These are phyloP conservation scores for Ophioderma brevispina DNA, from an alignment of 35 echinoderm and acorn worm genomes.

Conservation along the genomic window DNA sequence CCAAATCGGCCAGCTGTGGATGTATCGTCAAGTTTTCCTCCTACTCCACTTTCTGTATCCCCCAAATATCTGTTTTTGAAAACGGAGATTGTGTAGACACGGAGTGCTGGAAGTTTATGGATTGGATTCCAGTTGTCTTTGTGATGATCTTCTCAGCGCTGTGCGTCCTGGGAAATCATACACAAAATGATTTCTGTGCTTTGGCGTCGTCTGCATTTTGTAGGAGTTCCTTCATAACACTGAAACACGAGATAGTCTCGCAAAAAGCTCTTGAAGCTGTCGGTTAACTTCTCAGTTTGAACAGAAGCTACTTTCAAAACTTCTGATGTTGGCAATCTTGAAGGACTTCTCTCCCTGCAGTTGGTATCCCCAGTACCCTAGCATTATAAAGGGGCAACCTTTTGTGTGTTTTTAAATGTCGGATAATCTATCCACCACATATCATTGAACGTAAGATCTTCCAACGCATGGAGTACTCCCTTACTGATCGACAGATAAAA, in stretches of 20 bases:
- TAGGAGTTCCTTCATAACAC: constrained; percentile 76
- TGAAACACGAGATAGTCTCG: constrained; percentile 50
- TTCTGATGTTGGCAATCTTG: constrained; percentile 8
- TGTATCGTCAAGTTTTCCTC: constrained; percentile 52
- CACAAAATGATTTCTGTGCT: constrained; percentile 68
- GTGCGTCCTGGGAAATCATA: constrained; percentile 61
- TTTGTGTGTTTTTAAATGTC: constrained; percentile 13
- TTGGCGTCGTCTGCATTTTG: constrained; percentile 90
- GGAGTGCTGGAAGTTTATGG: constrained; percentile 44
- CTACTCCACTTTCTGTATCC: constrained; percentile 81
- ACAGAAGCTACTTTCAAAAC: constrained; percentile 66
- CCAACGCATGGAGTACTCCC: not conserved
- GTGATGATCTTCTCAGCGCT: constrained; percentile 30
- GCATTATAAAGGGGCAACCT: constrained; percentile 47
- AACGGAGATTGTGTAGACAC: constrained; percentile 81
- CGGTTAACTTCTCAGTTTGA: constrained; percentile 68
- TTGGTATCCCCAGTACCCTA: constrained; percentile 44
- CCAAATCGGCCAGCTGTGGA: constrained; percentile 75
- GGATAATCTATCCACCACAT: constrained; percentile 8
- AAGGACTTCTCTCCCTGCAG: constrained; percentile 45
- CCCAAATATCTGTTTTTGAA: constrained; percentile 71
- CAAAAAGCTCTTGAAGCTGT: constrained; percentile 52
- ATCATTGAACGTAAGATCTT: constrained; percentile 54
- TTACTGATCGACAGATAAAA: constrained; percentile 49
- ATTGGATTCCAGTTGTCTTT: not conserved